A percentile compares a stretch with the other conserved stretches of the same genome.
phyloP scores from a whole-genome alignment of 2,797 vertebrate species.

The Ctenosaura bakeri region DNA sequence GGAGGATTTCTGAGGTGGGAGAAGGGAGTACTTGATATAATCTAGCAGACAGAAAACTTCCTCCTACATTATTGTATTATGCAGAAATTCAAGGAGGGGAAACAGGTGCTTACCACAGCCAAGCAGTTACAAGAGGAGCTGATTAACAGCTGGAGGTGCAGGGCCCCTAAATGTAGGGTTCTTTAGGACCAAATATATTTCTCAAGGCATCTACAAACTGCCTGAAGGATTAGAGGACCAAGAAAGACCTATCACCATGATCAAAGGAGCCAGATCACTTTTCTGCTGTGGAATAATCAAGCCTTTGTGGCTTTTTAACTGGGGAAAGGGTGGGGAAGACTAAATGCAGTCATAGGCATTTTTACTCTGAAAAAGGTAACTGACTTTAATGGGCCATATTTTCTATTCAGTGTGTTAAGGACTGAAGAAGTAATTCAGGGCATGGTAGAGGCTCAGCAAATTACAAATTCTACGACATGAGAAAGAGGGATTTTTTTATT shows the following conservation, averaged over 20 bases:
- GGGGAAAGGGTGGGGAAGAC: neutral
- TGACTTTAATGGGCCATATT: neutral
- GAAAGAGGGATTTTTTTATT: neutral
- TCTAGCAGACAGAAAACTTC: neutral
- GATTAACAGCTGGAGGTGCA: neutral
- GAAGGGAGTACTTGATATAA: neutral
- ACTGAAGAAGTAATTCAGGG: neutral
- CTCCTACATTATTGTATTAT: neutral
- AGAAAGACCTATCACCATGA: neutral
- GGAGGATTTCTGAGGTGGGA: neutral
- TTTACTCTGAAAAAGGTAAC: neutral
- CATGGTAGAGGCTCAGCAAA: neutral
- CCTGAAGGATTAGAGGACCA: neutral
- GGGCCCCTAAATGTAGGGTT: neutral
- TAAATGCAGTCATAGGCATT: neutral
- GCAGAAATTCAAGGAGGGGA: neutral
- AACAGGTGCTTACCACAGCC: neutral
- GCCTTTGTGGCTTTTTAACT: neutral
- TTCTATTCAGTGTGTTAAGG: neutral
- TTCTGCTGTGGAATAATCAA: neutral
- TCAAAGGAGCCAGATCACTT: neutral
- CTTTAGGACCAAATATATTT: neutral
- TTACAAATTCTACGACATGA: neutral
- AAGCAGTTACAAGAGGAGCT: neutral
- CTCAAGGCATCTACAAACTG: neutral